A percentile compares a stretch with the other conserved stretches of the same genome.
Conservation (phyloP, 1,140 invertebrate species). For the Ceratoteleas bidentatus region DNA sequence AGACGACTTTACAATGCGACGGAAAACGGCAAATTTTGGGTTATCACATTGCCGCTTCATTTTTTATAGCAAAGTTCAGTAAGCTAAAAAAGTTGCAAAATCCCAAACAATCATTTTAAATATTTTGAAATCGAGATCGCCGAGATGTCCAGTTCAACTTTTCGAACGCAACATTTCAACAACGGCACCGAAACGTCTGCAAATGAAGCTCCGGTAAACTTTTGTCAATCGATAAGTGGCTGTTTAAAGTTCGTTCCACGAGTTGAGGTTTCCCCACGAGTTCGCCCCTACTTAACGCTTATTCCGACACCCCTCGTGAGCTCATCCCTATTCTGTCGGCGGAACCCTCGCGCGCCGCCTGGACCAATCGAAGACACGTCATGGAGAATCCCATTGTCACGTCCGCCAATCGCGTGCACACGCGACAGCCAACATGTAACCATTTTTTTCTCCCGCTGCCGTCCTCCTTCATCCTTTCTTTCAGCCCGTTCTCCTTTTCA, state of each 20-base stretch:
- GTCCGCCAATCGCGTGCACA: slow-evolving; percentile 73
- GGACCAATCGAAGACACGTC: slow-evolving; percentile 71
- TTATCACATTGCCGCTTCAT: no score
- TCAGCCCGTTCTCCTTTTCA: slow-evolving; percentile 12
- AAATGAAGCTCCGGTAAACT: slow-evolving; percentile 29
- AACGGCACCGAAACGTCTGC: slow-evolving; percentile 35
- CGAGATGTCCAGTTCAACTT: no score
- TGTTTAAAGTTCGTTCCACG: slow-evolving; percentile 63
- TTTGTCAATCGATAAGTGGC: slow-evolving; percentile 63
- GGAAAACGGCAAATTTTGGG: no score
- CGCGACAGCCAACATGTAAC: slow-evolving; percentile 64
- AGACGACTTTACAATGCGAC: no score
- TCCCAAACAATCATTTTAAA: no score
- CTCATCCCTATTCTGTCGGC: slow-evolving; percentile 71
- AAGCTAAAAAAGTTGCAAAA: no score
- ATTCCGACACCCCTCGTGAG: slow-evolving; percentile 75
- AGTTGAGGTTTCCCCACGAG: slow-evolving; percentile 52
- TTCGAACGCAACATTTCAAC: background rate
- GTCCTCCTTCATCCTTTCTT: slow-evolving; percentile 5
- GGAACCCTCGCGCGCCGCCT: slow-evolving; percentile 70
- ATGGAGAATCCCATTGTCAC: slow-evolving; percentile 76
- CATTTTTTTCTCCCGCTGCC: slow-evolving; percentile 37
- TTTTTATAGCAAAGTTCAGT: no score
- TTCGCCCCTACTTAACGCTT: slow-evolving; percentile 78
- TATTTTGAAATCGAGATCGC: no score